Conservation (phyloP, 2,797 vertebrate genomes). For the Clarias fuscus region DNA sequence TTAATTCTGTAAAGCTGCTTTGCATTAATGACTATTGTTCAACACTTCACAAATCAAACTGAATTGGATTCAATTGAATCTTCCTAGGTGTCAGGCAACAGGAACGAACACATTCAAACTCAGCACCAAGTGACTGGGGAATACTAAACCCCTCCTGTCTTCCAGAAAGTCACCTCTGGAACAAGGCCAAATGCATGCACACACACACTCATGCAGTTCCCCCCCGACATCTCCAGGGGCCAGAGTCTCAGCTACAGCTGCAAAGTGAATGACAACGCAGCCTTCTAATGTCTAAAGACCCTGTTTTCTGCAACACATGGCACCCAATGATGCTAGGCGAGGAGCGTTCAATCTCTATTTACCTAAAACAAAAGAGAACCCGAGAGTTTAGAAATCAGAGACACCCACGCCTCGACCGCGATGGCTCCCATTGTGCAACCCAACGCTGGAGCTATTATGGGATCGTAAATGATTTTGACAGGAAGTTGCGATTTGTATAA, state of each 20-base stretch:
- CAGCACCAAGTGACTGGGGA: constrained; percentile 20
- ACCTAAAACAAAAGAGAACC: constrained; percentile 55
- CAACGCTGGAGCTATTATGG: constrained; percentile 47
- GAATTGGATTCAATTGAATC: too few relatives aligned
- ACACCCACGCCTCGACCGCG: constrained; percentile 15
- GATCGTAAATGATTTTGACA: constrained; percentile 52
- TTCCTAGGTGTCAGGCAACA: constrained; percentile 26
- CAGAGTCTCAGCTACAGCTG: constrained; percentile 44
- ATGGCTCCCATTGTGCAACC: constrained; percentile 47
- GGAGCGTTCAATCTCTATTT: constrained; percentile 55
- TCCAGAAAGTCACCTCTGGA: constrained; percentile 47
- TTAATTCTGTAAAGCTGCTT: too few relatives aligned
- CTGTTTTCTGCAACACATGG: constrained; percentile 51
- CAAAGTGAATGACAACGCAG: constrained; percentile 45
- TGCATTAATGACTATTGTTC: too few relatives aligned
- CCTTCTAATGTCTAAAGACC: constrained; percentile 44
- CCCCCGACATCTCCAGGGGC: constrained; percentile 46
- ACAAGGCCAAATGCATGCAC: constrained; percentile 32
- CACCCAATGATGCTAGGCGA: constrained; percentile 42
- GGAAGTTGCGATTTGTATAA: constrained; percentile 54
- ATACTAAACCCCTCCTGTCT: constrained; percentile 15
- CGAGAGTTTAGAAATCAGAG: constrained; percentile 49
- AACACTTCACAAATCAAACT: too few relatives aligned
- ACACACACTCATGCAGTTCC: not conserved
- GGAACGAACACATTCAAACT: constrained; percentile 39